A percentile compares a stretch with the other conserved stretches of the same genome.
Evolutionary conservation across 2,888 invertebrate species (phyloP).

Genomic region (Cactoblastis cactorum): DNA sequence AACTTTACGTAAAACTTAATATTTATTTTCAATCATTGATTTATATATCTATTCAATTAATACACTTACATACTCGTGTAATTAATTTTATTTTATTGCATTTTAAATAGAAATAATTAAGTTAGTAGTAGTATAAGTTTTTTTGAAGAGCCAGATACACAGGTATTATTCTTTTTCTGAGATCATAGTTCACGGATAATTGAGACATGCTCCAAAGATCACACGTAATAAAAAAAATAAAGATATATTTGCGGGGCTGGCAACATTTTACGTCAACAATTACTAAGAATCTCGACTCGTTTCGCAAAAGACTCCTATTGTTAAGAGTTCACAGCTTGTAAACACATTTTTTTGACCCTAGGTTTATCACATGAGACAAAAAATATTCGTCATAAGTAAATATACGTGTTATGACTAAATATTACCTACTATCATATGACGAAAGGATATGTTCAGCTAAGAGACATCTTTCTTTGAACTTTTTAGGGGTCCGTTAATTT

Average conservation of each 20-base stretch:
- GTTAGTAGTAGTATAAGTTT: no score
- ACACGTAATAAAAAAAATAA: neutral
- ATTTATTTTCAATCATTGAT: no score
- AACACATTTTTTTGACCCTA: neutral
- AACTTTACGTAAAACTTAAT: no score
- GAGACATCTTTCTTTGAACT: neutral
- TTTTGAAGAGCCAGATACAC: no score
- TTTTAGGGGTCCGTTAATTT: no score
- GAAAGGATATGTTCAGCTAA: neutral
- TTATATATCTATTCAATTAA: no score
- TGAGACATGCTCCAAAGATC: neutral
- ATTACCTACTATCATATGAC: neutral
- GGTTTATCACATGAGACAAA: neutral
- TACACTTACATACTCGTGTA: no score
- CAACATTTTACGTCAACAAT: neutral
- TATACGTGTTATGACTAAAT: neutral
- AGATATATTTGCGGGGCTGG: neutral
- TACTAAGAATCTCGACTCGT: neutral
- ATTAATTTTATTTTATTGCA: no score
- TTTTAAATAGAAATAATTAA: no score
- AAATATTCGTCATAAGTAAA: neutral
- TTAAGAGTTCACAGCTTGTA: constrained; percentile 10
- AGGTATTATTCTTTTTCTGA: no score
- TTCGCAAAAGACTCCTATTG: constrained; percentile 3
- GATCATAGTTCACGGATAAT: no score